Evolutionary conservation across 2,113 vertebrate species (phyloP).

Genomic region (Forbesichthys agassizii): DNA sequence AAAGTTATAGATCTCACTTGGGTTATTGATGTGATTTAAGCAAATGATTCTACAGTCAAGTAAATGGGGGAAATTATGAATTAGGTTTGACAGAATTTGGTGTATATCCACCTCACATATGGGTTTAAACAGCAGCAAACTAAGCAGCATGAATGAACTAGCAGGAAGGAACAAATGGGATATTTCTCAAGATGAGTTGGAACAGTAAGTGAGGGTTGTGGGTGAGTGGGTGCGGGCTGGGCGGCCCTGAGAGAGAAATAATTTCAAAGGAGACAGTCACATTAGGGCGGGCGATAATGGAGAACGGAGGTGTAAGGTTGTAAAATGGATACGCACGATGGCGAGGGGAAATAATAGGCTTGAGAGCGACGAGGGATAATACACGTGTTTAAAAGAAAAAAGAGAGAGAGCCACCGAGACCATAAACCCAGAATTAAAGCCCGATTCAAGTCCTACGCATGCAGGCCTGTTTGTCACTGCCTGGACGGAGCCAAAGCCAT

Average conservation of each 20-base stretch:
- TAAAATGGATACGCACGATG: constrained; percentile 2
- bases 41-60: too few species aligned
- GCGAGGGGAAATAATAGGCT: constrained; percentile 5
- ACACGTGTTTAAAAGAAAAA: not conserved
- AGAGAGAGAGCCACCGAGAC: not conserved
- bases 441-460: not conserved
- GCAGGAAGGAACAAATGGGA: not conserved
- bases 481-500: constrained; percentile 7
- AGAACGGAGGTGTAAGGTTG: not conserved
- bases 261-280: not conserved
- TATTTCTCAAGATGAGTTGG: not conserved
- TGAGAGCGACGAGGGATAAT: not conserved
- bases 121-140: not conserved
- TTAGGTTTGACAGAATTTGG: too few species aligned
- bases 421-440: constrained; percentile 21
- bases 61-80: too few species aligned
- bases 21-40: too few species aligned
- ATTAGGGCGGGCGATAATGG: not conserved
- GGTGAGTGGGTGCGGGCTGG: not conserved
- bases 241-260: not conserved
- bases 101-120: too few species aligned
- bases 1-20: too few species aligned
- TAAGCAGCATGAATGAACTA: not conserved
- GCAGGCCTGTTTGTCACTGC: not conserved
- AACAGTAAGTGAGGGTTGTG: not conserved